Percentiles rank a stretch among this genome's conserved stretches.
Conservation (phyloP, 1,140 invertebrate genomes). For the Ips nitidus region DNA sequence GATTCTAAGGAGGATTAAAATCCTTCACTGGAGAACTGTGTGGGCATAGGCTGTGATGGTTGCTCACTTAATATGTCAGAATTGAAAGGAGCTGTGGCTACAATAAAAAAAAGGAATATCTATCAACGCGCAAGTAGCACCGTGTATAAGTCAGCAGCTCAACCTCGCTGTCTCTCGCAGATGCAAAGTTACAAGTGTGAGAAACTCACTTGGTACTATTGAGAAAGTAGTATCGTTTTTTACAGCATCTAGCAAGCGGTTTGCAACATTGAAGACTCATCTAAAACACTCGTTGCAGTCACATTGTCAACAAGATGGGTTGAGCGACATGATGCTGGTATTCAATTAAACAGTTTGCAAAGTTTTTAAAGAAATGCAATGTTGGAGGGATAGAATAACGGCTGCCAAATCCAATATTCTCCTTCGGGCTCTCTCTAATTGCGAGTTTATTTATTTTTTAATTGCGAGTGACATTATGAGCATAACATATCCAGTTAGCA, state of each 20-base stretch:
- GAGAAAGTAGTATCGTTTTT: not conserved
- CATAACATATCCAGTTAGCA: too few species aligned
- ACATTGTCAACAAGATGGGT: constrained; percentile 9
- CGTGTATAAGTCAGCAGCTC: not conserved
- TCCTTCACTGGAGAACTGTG: too few species aligned
- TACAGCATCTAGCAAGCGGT: not conserved
- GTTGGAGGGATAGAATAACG: not conserved
- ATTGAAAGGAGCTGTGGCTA: not conserved
- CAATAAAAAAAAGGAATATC: not conserved
- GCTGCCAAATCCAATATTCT: not conserved
- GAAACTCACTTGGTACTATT: not conserved
- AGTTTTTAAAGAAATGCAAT: not conserved
- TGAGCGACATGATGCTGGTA: not conserved
- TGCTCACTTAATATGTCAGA: not conserved
- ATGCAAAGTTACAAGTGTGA: not conserved
- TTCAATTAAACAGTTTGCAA: not conserved
- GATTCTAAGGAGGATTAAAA: not conserved
- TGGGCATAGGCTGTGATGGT: not conserved
- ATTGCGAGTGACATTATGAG: not conserved
- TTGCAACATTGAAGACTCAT: not conserved
- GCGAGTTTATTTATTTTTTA: not conserved
- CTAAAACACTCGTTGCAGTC: not conserved
- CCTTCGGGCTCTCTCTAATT: not conserved
- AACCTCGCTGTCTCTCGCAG: not conserved
- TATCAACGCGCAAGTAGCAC: not conserved